Percentiles rank a stretch among this genome's conserved stretches.
Evolutionary conservation across 2,113 vertebrate genomes (phyloP).

Genomic region (Halichoerus grypus): DNA sequence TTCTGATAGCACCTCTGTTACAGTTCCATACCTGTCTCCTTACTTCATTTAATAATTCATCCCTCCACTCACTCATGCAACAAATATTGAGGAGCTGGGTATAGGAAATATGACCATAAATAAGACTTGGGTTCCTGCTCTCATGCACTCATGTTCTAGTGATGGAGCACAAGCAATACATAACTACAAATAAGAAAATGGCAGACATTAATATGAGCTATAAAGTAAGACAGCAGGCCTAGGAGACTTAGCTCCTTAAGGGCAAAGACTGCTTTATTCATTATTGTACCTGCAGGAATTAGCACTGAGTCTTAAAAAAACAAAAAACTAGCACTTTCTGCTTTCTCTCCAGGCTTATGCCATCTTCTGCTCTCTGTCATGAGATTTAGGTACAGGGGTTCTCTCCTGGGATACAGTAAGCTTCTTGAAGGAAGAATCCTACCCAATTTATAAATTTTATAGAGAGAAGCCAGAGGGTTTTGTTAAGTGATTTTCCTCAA

Average conservation of each 20-base stretch:
- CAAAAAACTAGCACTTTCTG: background rate
- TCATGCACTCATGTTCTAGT: background rate
- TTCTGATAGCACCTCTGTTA: background rate
- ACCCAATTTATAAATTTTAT: background rate
- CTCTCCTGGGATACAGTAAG: background rate
- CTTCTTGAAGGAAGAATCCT: background rate
- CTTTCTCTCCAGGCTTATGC: background rate
- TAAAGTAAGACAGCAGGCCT: background rate
- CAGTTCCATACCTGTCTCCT: background rate
- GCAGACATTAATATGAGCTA: background rate
- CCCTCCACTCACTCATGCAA: background rate
- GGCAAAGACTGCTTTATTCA: background rate
- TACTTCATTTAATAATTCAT: background rate
- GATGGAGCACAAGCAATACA: background rate
- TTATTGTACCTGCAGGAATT: background rate
- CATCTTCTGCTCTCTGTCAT: background rate
- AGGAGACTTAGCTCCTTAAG: background rate
- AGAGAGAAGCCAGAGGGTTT: background rate
- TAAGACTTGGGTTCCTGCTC: background rate
- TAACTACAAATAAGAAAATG: background rate
- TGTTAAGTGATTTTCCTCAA: constrained; percentile 19
- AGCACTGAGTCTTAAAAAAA: background rate
- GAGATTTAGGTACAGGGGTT: background rate
- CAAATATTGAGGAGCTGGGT: background rate
- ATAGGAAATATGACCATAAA: background rate